These are phyloP conservation scores for Bruchidius siliquastri DNA, from an alignment of 2,888 invertebrate genomes.

Conservation along the genomic window DNA sequence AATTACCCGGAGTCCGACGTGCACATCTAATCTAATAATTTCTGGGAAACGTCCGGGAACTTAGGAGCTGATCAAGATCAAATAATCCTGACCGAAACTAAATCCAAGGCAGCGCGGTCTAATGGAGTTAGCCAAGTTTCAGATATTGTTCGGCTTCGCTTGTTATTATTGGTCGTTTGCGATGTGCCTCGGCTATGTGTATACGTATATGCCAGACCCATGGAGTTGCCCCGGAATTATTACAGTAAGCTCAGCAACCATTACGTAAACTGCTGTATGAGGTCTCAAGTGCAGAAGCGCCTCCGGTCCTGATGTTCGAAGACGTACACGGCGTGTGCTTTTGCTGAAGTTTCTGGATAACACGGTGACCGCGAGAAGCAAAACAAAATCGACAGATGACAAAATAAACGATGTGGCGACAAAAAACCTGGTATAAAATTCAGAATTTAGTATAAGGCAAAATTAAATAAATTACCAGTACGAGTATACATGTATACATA, in stretches of 20 bases:
- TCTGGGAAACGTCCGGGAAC: slow-evolving; percentile 6
- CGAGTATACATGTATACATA: too few species aligned
- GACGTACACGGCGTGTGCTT: not conserved
- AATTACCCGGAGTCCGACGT: not conserved
- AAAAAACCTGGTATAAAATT: too few species aligned
- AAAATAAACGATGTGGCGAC: too few species aligned
- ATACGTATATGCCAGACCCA: not conserved
- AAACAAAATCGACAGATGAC: too few species aligned
- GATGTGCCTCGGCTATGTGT: not conserved
- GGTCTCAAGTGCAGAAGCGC: not conserved
- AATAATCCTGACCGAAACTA: slow-evolving; percentile 19
- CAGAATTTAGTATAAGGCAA: too few species aligned
- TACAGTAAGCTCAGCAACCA: not conserved
- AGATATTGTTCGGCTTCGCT: slow-evolving; percentile 17
- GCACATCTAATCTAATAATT: not conserved
- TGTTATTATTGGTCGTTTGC: slow-evolving; percentile 14
- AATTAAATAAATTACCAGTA: too few species aligned
- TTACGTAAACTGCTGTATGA: not conserved
- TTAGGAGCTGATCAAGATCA: slow-evolving; percentile 16
- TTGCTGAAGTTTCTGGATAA: not conserved
- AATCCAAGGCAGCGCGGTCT: slow-evolving; percentile 27
- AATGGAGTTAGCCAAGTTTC: slow-evolving; percentile 24
- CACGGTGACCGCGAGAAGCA: too few species aligned
- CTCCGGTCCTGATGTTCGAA: not conserved
- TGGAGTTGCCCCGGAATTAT: not conserved